Evolutionary conservation across 2,888 invertebrate species (phyloP).

Genomic region (Spatulosminthurus flaviceps): DNA sequence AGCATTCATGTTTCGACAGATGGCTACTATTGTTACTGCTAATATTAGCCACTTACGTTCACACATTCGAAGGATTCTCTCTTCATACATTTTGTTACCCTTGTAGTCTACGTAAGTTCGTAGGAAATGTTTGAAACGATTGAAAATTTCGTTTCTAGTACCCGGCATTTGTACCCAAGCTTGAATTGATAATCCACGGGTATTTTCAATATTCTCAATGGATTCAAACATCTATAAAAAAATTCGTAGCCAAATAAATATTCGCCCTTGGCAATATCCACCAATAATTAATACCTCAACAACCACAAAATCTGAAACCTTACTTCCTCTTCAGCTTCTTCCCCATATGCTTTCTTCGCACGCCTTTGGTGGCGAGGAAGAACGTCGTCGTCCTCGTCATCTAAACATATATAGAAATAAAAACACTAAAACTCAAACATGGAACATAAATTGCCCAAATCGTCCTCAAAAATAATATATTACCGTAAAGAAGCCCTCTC

Average conservation of each 20-base stretch:
- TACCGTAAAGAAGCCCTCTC: slow-evolving; percentile 87
- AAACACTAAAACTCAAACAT: not conserved
- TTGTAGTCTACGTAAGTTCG: slow-evolving; percentile 87
- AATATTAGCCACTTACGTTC: slow-evolving; percentile 74
- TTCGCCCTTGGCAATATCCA: too few species aligned
- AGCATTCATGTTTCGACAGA: too few species aligned
- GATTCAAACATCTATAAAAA: slow-evolving; percentile 78
- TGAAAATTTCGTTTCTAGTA: slow-evolving; percentile 94
- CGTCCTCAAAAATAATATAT: too few species aligned
- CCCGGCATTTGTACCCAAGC: slow-evolving; percentile 98
- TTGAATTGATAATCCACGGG: slow-evolving; percentile 91
- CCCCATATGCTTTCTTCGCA: slow-evolving; percentile 29
- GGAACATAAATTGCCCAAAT: not conserved
- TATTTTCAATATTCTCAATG: slow-evolving; percentile 97
- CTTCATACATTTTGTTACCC: slow-evolving; percentile 88
- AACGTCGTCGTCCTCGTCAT: slow-evolving; percentile 53
- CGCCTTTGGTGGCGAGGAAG: slow-evolving; percentile 44
- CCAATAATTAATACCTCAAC: too few species aligned
- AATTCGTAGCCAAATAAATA: too few species aligned
- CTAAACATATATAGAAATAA: slow-evolving; percentile 32
- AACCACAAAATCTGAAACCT: not conserved
- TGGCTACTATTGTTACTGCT: too few species aligned
- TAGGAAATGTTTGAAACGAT: slow-evolving; percentile 89
- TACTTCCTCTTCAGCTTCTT: slow-evolving; percentile 40
- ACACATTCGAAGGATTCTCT: slow-evolving; percentile 93